A percentile compares a stretch with the other conserved stretches of the same genome.
Conservation (phyloP, 92 coral and sea anemone genomes). For the Palythoa caribaeorum region DNA sequence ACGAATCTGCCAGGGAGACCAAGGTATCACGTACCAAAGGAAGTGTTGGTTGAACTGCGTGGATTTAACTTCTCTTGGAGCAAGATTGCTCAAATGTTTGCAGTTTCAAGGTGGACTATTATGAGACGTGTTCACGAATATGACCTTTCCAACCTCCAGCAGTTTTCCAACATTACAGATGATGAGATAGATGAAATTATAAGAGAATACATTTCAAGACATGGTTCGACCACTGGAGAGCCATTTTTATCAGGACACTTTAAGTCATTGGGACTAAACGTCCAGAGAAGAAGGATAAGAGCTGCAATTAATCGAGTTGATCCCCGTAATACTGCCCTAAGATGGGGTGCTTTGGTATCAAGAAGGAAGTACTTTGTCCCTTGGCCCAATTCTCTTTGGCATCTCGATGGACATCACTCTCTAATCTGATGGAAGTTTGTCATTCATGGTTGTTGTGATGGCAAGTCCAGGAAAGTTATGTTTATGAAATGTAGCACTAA, state of each 20-base stretch:
- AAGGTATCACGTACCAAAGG: slow-evolving; percentile 66
- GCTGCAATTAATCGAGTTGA: slow-evolving; percentile 75
- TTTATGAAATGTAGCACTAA: slow-evolving; percentile 78
- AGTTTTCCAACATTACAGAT: slow-evolving; percentile 70
- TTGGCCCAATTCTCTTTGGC: no score
- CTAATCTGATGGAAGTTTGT: background rate
- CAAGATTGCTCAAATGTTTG: slow-evolving; percentile 73
- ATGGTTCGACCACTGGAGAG: slow-evolving; percentile 76
- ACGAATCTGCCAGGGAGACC: slow-evolving; percentile 60
- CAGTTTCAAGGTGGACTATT: slow-evolving; percentile 75
- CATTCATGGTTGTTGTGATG: no score
- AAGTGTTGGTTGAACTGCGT: slow-evolving; percentile 71
- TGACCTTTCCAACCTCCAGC: slow-evolving; percentile 54
- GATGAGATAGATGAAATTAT: slow-evolving; percentile 67
- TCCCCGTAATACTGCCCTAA: slow-evolving; percentile 73
- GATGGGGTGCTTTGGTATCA: slow-evolving; percentile 83
- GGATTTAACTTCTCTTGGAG: slow-evolving; percentile 77
- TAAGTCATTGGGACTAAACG: slow-evolving; percentile 52
- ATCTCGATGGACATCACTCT: background rate
- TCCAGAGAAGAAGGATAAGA: slow-evolving; percentile 72
- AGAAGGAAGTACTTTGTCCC: no score
- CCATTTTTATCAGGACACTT: slow-evolving; percentile 67
- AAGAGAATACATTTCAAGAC: slow-evolving; percentile 72
- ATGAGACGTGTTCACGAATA: slow-evolving; percentile 69
- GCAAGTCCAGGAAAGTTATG: slow-evolving; percentile 6